phyloP scores from a whole-genome alignment of 2,888 invertebrate genomes.

The Parthenolecanium corni region DNA sequence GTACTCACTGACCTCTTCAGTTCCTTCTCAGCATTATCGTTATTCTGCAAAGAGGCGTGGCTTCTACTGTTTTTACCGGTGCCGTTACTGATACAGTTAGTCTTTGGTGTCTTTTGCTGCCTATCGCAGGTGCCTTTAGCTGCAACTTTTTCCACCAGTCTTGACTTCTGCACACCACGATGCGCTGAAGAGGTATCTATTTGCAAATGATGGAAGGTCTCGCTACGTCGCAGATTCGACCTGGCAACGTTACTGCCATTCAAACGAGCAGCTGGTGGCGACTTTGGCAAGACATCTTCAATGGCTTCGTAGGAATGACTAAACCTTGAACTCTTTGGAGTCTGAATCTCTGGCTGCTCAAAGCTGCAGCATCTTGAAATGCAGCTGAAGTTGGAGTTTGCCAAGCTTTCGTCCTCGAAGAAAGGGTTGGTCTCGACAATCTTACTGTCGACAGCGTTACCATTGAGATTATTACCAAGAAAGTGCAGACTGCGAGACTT shows the following conservation, averaged over 20 bases:
- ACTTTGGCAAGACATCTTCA: slow-evolving; percentile 23
- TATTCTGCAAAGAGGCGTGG: not conserved
- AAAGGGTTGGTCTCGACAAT: slow-evolving; percentile 35
- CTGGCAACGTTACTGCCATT: not conserved
- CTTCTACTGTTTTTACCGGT: not conserved
- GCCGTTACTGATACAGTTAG: not conserved
- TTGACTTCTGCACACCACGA: not conserved
- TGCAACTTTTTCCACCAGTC: not conserved
- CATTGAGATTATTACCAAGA: slow-evolving; percentile 37
- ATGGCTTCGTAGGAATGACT: slow-evolving; percentile 12
- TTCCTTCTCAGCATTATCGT: slow-evolving; percentile 6
- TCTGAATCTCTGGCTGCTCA: slow-evolving; percentile 16
- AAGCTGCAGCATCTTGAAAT: not conserved
- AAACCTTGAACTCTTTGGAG: not conserved
- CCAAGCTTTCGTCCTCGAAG: slow-evolving; percentile 39
- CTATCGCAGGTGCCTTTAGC: not conserved
- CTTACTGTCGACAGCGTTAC: slow-evolving; percentile 30
- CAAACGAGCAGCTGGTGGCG: not conserved
- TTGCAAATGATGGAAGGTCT: slow-evolving; percentile 31
- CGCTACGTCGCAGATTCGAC: slow-evolving; percentile 24
- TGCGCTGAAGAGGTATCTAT: slow-evolving; percentile 10
- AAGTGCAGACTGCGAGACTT: slow-evolving; percentile 55
- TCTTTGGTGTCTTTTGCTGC: not conserved
- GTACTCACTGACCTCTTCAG: slow-evolving; percentile 26
- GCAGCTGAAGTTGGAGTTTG: slow-evolving; percentile 35